Evolutionary conservation across 2,888 invertebrate genomes (phyloP).

Genomic region (Drosophila merina): DNA sequence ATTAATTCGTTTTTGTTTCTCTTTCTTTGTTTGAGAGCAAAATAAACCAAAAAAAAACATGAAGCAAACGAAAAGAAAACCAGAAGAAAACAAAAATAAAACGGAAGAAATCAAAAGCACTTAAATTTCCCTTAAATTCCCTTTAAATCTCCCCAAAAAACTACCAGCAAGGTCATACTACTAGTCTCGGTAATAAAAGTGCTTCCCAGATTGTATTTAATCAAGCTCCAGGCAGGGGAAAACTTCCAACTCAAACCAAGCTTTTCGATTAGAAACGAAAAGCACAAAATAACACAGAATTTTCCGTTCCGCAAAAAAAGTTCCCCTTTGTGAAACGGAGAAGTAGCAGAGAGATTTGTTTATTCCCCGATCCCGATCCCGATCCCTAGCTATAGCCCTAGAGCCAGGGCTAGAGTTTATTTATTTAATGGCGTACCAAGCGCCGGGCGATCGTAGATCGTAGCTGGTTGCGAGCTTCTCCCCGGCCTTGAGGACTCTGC

Average conservation of each 20-base stretch:
- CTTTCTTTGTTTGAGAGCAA: constrained; percentile 54
- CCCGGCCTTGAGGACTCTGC: constrained; percentile 20
- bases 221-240: no score
- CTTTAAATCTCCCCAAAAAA: no score
- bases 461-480: not conserved
- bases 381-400: not conserved
- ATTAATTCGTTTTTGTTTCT: constrained; percentile 65
- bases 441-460: not conserved
- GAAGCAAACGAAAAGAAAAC: not conserved
- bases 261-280: not conserved
- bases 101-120: no score
- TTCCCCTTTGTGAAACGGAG: not conserved
- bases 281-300: not conserved
- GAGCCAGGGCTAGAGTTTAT: not conserved
- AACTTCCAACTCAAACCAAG: not conserved
- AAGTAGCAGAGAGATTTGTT: not conserved
- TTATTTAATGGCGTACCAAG: constrained; percentile 6
- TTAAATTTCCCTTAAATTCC: no score
- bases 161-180: not conserved
- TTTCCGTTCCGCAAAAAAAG: not conserved
- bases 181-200: not conserved
- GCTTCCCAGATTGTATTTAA: not conserved
- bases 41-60: constrained; percentile 41
- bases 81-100: no score
- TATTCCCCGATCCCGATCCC: not conserved